Base-by-base conservation (phyloP, 2,113 vertebrate species). In the Struthidea cinerea region DNA sequence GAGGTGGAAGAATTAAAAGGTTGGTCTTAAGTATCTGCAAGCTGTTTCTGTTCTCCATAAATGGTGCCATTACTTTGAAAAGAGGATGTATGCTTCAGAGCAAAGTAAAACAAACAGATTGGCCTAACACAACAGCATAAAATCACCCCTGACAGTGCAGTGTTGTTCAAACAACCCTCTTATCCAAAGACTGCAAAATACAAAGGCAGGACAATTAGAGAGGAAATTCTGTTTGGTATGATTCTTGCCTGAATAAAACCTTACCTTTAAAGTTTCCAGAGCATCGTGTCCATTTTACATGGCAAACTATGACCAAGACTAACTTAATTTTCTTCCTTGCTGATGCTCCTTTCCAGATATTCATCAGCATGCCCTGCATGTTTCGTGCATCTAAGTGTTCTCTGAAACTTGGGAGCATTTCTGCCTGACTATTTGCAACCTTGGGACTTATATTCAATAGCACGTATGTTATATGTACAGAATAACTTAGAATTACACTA, bases 21-120 rank as follows among this genome's bases (percentile, higher is more conserved):
- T 33, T 63, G 47, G 56, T 56, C 68, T 90, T 44, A 52, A 78
- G 46, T 78, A 87, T 47, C 70, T 73, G 41, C 69, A 91, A 87
- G 67, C 55, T 90, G 33, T 65, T 84, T 83, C 56, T 94, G 42
- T 63, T 84, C 53, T 79, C 57, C 6, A 23, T 68, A 61, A 91
- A 89, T 32, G 80, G 50, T 91, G 33, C 67, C 79, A 50, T 70
- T 65, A 59, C 75, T 95, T 55, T 80, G 87, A 77, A 93, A 91
- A 94, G 84, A 91, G 75, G 84, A 94, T 74, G 73, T 77, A 59
- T 84, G 63, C 79, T 83, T 77, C 63, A 94, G 39, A 91, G 69
- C 56, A 44, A 91, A 85, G 55, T 46, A 93, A 87, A 95, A 87
- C 52, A 94, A 88, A 75, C 41, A 82, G 33, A 30, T 7, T 60